Evolutionary conservation across 2,888 invertebrate species (phyloP), one percentile per base, ranked within the genome.

Genomic region (Phytoseiulus persimilis): DNA sequence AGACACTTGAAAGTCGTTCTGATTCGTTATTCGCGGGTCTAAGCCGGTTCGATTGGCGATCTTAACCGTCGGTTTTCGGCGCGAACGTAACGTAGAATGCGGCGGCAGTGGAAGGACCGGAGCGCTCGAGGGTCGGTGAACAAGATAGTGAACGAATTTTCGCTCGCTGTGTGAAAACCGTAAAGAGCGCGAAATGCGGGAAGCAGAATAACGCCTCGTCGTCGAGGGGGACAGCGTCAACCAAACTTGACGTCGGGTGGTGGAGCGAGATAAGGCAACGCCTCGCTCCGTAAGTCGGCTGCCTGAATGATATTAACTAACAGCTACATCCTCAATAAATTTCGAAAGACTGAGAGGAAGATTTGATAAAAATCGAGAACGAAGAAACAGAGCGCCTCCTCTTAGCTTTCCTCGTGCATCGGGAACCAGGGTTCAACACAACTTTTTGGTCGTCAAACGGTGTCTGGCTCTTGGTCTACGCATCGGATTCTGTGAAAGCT

Each of bases 271-370:
- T 65, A 65, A 65, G 14, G 65, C 65, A 28, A 65, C 28, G 65
- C 28, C 65, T 65, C 65, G 23, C 28, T 18, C 28, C 11, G 65
- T 2, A 23, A 28, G 65, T 65, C 65, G 65, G 18, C 65, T 65
- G 28, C 5, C 65, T 14, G 65, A 65, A 65, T 65, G 65, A 65
- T 65, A 65, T 65, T 65, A 28, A 65, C 28, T 65, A 65, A 23
- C 65, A 65, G 65, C 65, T 65, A 65, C 65, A 65, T 65, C 65
- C 65, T 65, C 65, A 65, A 65, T 65, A 65, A 65, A 65, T 65
- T 65, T 65, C 28, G 23, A 65, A 65, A 65, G 18, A 65, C 9
- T 18, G 18, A 65, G 2, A 46, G 18, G 65, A 23, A 65, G 5
- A 3, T 23, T 18, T 65, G 65, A 65, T 65, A 65, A 23, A 65